Evolutionary conservation across 1,140 invertebrate genomes (phyloP), one percentile per base, ranked within the genome.

Genomic region (Drosophila lini): DNA sequence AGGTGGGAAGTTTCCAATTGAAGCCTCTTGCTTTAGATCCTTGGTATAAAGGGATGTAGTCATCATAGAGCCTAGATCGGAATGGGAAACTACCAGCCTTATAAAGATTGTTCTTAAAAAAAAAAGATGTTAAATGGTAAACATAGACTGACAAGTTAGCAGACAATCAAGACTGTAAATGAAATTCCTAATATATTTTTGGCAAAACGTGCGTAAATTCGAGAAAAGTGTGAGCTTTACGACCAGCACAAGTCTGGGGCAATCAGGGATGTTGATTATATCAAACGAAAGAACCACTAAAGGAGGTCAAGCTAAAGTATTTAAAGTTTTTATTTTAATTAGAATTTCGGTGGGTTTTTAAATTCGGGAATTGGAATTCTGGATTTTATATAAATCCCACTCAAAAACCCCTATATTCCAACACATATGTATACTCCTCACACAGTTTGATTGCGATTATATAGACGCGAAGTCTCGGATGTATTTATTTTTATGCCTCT

Each of bases 181-280:
- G 5, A 19, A 22, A 19, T 19, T 19, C 19, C 0, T 22, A 55
- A 55, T 22, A 25, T 40, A 5, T 38, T 47, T 78, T 70, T 57
- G 58, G 48, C 58, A 76, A 90, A 86, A 89, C 85, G 80, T 90
- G 78, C 85, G 78, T 79, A 81, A 81, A 85, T 79, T 56, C 44
- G 45, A 44, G 47, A 42, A 69, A 89, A 84, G 75, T 88, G 77
- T 74, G 80, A 78, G 64, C 58, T 83, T 84, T 75, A 83, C 65
- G 65, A 81, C 57, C 69, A 42, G 69, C 80, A 74, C 82, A 79
- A 73, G 74, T 85, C 81, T 67, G 74, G 50, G 42, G 19, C 19
- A 45, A 70, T 63, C 58, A 15, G 59, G 45, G 38, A 5, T 56
- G 22, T 40, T 28, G 28, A 15, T 28, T 28, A 15, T 32, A 38